phyloP scores from a whole-genome alignment of 2,888 invertebrate genomes.

The Drepanosiphum platanoidis region DNA sequence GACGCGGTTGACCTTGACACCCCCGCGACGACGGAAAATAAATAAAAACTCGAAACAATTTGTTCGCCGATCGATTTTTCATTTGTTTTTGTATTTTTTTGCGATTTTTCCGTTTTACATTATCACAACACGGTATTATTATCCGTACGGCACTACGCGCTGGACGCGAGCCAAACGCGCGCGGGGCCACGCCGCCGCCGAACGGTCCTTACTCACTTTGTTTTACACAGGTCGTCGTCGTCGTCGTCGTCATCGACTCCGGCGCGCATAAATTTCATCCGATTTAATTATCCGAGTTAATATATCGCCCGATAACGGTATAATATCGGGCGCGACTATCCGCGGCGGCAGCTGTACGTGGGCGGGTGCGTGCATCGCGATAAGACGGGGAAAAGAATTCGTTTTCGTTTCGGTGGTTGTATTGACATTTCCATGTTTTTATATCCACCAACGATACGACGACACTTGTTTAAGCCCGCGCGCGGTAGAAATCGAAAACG shows the following conservation, averaged over 20 bases:
- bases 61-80: constrained; percentile 28
- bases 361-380: background rate
- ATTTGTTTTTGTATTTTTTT: background rate
- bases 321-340: background rate
- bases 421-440: background rate
- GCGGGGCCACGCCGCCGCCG: too few relatives aligned
- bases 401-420: background rate
- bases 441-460: background rate
- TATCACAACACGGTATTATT: background rate
- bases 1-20: constrained; percentile 49
- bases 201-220: background rate
- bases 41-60: constrained; percentile 32
- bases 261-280: background rate
- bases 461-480: background rate
- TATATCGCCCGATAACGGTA: background rate
- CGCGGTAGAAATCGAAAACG: background rate
- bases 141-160: background rate
- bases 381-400: background rate
- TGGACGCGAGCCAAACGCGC: constrained; percentile 26
- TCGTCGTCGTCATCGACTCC: background rate
- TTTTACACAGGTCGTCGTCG: constrained; percentile 18
- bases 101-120: background rate
- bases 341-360: background rate
- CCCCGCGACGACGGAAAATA: constrained; percentile 42
- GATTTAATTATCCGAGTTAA: background rate